A percentile compares a stretch with the other conserved stretches of the same genome.
These are phyloP conservation scores for Hyppa rectilinea DNA, from an alignment of 2,888 invertebrate species.

Conservation along the genomic window DNA sequence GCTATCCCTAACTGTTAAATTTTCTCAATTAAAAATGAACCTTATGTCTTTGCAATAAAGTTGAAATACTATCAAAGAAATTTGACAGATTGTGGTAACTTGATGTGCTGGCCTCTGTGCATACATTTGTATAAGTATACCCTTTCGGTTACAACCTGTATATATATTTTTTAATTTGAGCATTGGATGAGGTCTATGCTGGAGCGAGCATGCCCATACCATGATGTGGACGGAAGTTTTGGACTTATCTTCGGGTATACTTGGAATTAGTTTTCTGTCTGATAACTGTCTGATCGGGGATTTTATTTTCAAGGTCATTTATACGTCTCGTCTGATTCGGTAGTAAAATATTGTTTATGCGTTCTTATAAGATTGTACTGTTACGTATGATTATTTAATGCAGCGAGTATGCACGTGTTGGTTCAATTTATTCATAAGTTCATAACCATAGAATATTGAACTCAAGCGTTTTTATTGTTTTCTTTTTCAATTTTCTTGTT, in stretches of 20 bases:
- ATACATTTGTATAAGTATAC: too few species aligned
- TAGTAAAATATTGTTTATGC: constrained; percentile 26
- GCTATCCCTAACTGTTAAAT: too few species aligned
- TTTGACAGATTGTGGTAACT: too few species aligned
- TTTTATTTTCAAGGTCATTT: constrained; percentile 29
- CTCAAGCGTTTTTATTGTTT: background rate
- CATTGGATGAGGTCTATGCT: too few species aligned
- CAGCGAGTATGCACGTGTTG: constrained; percentile 1
- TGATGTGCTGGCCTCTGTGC: too few species aligned
- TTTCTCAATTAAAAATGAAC: too few species aligned
- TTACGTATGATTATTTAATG: constrained; percentile 27
- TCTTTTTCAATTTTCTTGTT: background rate
- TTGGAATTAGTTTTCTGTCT: constrained; percentile 4
- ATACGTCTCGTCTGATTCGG: constrained; percentile 15
- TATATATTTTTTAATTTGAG: too few species aligned
- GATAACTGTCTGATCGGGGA: constrained; percentile 35
- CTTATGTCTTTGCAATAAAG: too few species aligned
- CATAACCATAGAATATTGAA: background rate
- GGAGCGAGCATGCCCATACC: too few species aligned
- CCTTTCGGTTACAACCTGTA: too few species aligned
- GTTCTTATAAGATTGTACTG: constrained; percentile 36
- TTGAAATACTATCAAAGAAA: too few species aligned
- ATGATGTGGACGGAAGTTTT: too few species aligned
- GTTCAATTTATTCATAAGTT: background rate
- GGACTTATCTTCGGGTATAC: background rate